phyloP scores from a whole-genome alignment of 2,888 invertebrate species.

The Sturmia bella region DNA sequence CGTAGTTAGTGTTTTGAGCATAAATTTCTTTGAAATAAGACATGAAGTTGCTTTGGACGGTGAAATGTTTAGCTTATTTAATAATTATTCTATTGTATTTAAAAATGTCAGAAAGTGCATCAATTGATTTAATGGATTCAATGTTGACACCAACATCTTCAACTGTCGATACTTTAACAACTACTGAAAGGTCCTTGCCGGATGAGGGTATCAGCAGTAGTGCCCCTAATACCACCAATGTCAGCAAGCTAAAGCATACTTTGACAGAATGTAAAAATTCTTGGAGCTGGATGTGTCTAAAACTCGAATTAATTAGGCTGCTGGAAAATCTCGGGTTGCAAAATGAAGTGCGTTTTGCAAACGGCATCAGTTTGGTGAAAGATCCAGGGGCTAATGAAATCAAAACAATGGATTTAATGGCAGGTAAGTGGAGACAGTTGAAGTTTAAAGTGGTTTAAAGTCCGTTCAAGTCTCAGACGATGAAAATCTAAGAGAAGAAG shows the following conservation, averaged over 20 bases:
- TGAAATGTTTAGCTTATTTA: constrained; percentile 76
- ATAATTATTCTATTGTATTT: constrained; percentile 74
- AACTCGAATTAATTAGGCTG: constrained; percentile 89
- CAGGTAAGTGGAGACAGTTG: constrained; percentile 80
- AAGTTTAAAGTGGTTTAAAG: too few relatives aligned
- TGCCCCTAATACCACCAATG: constrained; percentile 18
- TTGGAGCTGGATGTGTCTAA: constrained; percentile 89
- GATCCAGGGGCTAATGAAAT: constrained; percentile 85
- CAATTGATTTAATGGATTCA: constrained; percentile 67
- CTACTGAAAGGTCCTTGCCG: constrained; percentile 54
- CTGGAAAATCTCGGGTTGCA: constrained; percentile 88
- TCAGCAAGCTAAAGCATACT: constrained; percentile 75
- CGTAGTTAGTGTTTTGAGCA: constrained; percentile 19
- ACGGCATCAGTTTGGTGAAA: constrained; percentile 89
- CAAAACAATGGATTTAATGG: constrained; percentile 86
- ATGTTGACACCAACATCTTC: not conserved
- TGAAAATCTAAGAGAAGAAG: too few relatives aligned
- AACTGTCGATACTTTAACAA: constrained; percentile 21
- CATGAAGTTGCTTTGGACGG: constrained; percentile 74
- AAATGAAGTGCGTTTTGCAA: constrained; percentile 85
- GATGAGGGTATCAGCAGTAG: constrained; percentile 37
- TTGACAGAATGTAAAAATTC: constrained; percentile 83
- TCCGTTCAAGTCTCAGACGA: too few relatives aligned
- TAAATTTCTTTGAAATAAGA: constrained; percentile 65
- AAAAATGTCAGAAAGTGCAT: constrained; percentile 73